Base-by-base conservation (phyloP, 2,113 vertebrate species). In the Sus scrofa region DNA sequence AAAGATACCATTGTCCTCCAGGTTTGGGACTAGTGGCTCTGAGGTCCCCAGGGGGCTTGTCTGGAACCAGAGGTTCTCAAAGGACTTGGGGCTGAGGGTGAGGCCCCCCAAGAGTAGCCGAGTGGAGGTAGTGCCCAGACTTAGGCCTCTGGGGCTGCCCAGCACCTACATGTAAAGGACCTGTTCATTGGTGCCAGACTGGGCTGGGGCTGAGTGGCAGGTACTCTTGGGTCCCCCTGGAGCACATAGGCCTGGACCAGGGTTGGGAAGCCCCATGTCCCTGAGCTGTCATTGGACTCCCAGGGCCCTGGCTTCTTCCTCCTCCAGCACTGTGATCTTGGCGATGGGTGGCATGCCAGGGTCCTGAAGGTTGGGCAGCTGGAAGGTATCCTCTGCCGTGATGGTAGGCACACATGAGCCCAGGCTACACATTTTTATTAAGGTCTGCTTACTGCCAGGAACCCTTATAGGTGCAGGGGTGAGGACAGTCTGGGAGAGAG, bases 151-250 rank as follows among this genome's bases (percentile, higher is more conserved):
- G 98, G 98, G 93, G 32, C 94, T 97, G 86, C 97, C 98, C 13
- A 99, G 83, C 68, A 99, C 99, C 37, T 99, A 99, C 2, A 99
- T 99, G 2, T 99, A 99, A 20, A 99, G 99, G 60, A 99, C 97
- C 1, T 98, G 89, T 92, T 97, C n/a, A 73, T 60, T 71, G 83
- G 97, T 26, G 94, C 96, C 73, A 71, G 68, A 96, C 86, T 62
- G 10, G 54, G 93, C 94, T 98, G 97, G 7, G 98, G 93, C 63
- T 95, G 97, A 97, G 87, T 96, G 91, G 94, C 96, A 74, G 0
- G 94, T 94, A 34, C 65, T 67, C n/a, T 88, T 87, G 30, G 50
- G 1, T 89, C 91, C 79, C 98, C 98, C 62, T 98, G 97, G 81
- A 85, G 97, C 87, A 98, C 60, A 3, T 98, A 98, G 73, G 97